Evolutionary conservation across 2,797 vertebrate genomes (phyloP), one percentile per base, ranked within the genome.

Genomic region (Notamacropus eugenii): DNA sequence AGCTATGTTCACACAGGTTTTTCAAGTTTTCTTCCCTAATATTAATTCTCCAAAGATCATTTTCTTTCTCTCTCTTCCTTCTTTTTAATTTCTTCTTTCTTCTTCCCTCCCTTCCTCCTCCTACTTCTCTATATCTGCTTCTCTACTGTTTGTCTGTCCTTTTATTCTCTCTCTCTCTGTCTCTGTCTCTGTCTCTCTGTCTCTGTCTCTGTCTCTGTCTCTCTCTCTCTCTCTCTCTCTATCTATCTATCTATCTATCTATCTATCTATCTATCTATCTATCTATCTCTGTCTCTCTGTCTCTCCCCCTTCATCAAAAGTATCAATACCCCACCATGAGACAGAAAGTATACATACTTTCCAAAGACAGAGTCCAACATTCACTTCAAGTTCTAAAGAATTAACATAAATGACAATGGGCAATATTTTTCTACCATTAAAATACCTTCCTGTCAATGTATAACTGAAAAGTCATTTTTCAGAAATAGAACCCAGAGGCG

Each of bases 401-500:
- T 91, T 55, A 56, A 56, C 27, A 13, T 62, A 92, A 92, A 95
- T 57, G 52, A 91, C 93, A 95, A 40, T 92, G 54, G 94, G 57
- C 90, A 90, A 94, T 91, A 97, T n/a, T 82, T 82, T 82, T 55
- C 93, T 92, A 52, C 91, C 91, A 92, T 54, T 90, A 87, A 95
- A 96, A 57, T 74, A 93, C 74, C 74, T 62, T 52, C 52, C 90
- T 6, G 1, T 82, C 74, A 82, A 82, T 24, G 82, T 91, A 93
- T 95, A 93, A 95, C 62, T 54, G 93, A 97, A 93, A 94, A 92
- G 24, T 22, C 92, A 12, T 93, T 96, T 93, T 96, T 94, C 52
- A 93, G 95, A 97, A 96, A 95, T 82, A 54, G 54, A 14, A n/a
- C 95, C 93, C 95, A 87, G 95, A 94, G 92, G 54, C 90, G 74